Conservation (phyloP, 2,797 vertebrate species). For the Chloroceryle inda region DNA sequence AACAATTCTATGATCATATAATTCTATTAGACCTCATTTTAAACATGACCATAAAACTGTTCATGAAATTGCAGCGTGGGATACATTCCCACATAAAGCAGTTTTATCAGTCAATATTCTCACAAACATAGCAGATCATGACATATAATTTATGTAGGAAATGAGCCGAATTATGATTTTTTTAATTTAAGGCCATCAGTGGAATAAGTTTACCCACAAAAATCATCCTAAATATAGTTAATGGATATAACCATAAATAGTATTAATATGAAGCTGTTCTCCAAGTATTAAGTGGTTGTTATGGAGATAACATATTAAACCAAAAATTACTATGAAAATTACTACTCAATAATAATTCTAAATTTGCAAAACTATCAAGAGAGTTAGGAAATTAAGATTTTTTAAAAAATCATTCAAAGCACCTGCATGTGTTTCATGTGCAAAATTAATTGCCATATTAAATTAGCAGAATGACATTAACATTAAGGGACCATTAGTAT, state of each 20-base stretch:
- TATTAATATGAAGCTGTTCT: conserved; percentile 15
- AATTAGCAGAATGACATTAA: conserved; percentile 47
- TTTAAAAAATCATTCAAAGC: background rate
- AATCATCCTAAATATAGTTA: conserved; percentile 40
- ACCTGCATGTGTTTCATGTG: conserved; percentile 32
- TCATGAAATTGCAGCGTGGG: background rate
- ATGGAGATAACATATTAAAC: background rate
- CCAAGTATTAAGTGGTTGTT: conserved; percentile 11
- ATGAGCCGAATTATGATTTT: background rate
- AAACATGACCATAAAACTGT: background rate
- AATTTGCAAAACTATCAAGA: conserved; percentile 42
- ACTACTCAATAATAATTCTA: conserved; percentile 13
- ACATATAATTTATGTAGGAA: conserved; percentile 5
- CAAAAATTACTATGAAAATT: conserved; percentile 11
- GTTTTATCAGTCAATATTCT: background rate
- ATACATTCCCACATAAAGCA: background rate
- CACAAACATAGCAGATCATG: background rate
- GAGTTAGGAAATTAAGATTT: conserved; percentile 19
- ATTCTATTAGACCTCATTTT: background rate
- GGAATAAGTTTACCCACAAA: conserved; percentile 37
- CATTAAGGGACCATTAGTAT: conserved; percentile 39
- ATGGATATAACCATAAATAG: conserved; percentile 11
- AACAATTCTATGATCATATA: too few species aligned
- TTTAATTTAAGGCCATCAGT: conserved; percentile 20
- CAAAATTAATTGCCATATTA: conserved; percentile 59